phyloP scores from a whole-genome alignment of 2,888 invertebrate species.

The Eupithecia centaureata region DNA sequence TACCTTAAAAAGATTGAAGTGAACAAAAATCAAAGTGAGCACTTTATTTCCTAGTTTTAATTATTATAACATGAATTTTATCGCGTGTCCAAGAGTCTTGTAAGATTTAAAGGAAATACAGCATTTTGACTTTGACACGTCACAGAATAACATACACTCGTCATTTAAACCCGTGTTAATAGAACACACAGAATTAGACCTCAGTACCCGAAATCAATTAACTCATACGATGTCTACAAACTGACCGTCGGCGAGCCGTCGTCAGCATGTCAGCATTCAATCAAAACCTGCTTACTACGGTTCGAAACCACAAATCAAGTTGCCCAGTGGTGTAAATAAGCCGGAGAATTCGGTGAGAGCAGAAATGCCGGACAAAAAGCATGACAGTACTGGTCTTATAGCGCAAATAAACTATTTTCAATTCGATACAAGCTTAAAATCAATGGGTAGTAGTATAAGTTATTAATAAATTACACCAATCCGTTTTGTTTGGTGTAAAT shows the following conservation, averaged over 20 bases:
- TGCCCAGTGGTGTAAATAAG: constrained; percentile 21
- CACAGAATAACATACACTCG: neutral
- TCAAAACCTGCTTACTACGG: constrained; percentile 60
- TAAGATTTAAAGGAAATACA: too few species aligned
- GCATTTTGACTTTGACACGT: neutral
- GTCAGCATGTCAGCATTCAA: constrained; percentile 55
- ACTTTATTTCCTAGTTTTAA: too few species aligned
- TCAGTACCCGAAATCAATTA: constrained; percentile 44
- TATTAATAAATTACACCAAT: too few species aligned
- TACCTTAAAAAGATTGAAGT: too few species aligned
- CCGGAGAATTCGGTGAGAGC: neutral
- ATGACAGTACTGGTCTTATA: neutral
- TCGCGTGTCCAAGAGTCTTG: too few species aligned
- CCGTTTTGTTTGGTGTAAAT: too few species aligned
- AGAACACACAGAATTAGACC: constrained; percentile 31
- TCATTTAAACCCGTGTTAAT: constrained; percentile 18
- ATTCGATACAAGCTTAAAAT: neutral
- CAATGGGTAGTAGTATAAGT: too few species aligned
- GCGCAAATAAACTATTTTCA: neutral
- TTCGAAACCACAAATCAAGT: constrained; percentile 57
- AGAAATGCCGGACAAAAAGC: constrained; percentile 17
- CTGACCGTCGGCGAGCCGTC: constrained; percentile 38
- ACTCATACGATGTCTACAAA: constrained; percentile 44
- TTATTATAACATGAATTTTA: too few species aligned
- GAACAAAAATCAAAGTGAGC: too few species aligned